phyloP scores from a whole-genome alignment of 2,888 invertebrate genomes.

The Horisme vitalbata region DNA sequence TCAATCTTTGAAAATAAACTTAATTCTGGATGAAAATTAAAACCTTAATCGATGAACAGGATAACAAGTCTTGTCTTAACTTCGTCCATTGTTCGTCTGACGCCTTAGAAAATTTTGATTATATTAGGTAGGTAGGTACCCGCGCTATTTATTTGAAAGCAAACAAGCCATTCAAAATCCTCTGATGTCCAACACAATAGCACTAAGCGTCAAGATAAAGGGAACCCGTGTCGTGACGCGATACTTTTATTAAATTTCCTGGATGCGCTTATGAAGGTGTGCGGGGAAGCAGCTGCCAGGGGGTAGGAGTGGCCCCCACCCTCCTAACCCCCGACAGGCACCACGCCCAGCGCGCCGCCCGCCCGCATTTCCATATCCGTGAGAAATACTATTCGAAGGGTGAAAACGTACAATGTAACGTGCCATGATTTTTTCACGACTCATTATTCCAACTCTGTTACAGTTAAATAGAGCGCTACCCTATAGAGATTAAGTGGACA shows the following conservation, averaged over 20 bases:
- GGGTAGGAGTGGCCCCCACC: slow-evolving; percentile 58
- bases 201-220: slow-evolving; percentile 43
- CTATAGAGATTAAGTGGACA: slow-evolving; percentile 65
- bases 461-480: slow-evolving; percentile 67
- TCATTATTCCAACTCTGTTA: slow-evolving; percentile 64
- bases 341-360: slow-evolving; percentile 67
- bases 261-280: slow-evolving; percentile 59
- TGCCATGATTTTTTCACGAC: slow-evolving; percentile 68
- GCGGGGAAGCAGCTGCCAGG: slow-evolving; percentile 59
- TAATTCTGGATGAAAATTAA: no score
- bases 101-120: no score
- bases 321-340: slow-evolving; percentile 38
- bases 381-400: slow-evolving; percentile 71
- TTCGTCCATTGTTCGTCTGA: no score
- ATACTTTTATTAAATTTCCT: slow-evolving; percentile 62
- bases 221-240: slow-evolving; percentile 47
- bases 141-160: no score
- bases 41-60: no score
- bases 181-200: slow-evolving; percentile 28
- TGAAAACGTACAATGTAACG: slow-evolving; percentile 65
- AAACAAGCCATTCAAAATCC: slow-evolving; percentile 20
- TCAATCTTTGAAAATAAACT: no score
- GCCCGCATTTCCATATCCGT: slow-evolving; percentile 61
- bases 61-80: no score
- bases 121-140: no score